A percentile compares a stretch with the other conserved stretches of the same genome.
phyloP scores from a whole-genome alignment of 2,888 invertebrate genomes.

The Rhamnusium bicolor region DNA sequence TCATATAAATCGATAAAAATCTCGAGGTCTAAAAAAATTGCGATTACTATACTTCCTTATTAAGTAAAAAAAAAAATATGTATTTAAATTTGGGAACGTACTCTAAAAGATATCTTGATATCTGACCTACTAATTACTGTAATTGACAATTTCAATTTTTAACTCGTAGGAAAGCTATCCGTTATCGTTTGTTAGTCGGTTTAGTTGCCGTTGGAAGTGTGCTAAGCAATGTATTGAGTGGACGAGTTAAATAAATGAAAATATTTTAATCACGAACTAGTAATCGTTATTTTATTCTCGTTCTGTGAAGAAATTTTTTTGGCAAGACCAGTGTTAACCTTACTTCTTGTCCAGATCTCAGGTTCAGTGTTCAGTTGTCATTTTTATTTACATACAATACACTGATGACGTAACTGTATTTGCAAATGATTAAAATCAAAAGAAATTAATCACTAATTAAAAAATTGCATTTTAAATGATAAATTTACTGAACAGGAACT shows the following conservation, averaged over 20 bases:
- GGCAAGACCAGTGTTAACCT: neutral
- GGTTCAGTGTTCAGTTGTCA: neutral
- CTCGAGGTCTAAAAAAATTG: too few relatives aligned
- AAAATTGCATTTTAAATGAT: neutral
- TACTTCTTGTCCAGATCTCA: constrained; percentile 1
- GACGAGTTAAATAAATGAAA: too few relatives aligned
- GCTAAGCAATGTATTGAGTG: too few relatives aligned
- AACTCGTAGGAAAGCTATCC: neutral
- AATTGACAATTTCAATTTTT: neutral
- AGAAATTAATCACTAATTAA: neutral
- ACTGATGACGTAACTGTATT: constrained; percentile 23
- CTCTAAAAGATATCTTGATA: neutral
- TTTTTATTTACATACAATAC: constrained; percentile 2
- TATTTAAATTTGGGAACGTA: neutral
- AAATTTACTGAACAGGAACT: neutral
- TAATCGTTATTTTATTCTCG: too few relatives aligned
- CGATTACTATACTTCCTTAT: too few relatives aligned
- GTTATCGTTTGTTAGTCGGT: neutral
- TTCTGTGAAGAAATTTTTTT: neutral
- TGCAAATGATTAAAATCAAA: constrained; percentile 17
- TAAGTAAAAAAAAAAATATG: too few relatives aligned
- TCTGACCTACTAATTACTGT: neutral
- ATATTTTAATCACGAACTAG: too few relatives aligned
- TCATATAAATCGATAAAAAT: too few relatives aligned
- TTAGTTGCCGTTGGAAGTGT: too few relatives aligned